Percentiles rank a stretch among this genome's conserved stretches.
These are phyloP conservation scores for Plagiodera versicolora DNA, from an alignment of 2,888 invertebrate genomes.

Conservation along the genomic window DNA sequence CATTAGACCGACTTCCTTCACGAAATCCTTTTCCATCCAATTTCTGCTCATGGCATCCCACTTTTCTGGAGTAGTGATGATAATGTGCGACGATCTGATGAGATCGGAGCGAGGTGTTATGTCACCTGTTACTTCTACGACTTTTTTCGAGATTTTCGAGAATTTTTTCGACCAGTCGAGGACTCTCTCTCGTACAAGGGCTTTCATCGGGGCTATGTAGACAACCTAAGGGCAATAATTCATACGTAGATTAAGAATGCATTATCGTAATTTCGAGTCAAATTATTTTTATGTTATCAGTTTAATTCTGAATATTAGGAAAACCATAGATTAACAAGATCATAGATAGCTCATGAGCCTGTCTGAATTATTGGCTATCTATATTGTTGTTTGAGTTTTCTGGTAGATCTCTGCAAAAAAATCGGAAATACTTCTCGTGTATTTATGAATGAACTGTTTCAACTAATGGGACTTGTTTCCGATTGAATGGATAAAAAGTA, in stretches of 20 bases:
- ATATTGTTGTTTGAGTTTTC: too few species aligned
- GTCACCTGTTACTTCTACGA: constrained; percentile 95
- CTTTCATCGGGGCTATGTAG: constrained; percentile 98
- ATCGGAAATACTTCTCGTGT: too few species aligned
- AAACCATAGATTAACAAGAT: too few species aligned
- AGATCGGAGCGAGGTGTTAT: constrained; percentile 84
- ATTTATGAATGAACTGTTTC: too few species aligned
- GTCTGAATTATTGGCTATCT: too few species aligned
- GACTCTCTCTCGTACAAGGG: constrained; percentile 93
- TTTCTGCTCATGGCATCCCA: constrained; percentile 99
- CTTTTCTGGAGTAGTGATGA: constrained; percentile 99
- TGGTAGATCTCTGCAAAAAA: too few species aligned
- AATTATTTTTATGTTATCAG: too few species aligned
- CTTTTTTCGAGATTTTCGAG: constrained; percentile 71
- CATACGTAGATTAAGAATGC: constrained; percentile 15
- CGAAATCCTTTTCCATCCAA: constrained; percentile 97
- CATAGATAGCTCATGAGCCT: too few species aligned
- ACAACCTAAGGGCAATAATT: constrained; percentile 66
- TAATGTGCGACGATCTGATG: constrained; percentile 83
- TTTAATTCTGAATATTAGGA: too few species aligned
- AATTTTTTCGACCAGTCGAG: constrained; percentile 91
- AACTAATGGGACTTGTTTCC: too few species aligned
- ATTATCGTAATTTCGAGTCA: too few species aligned
- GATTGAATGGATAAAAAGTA: too few species aligned
- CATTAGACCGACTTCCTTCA: constrained; percentile 85